Conservation (phyloP, 1,140 invertebrate species). For the Lysiphlebus fabarum region DNA sequence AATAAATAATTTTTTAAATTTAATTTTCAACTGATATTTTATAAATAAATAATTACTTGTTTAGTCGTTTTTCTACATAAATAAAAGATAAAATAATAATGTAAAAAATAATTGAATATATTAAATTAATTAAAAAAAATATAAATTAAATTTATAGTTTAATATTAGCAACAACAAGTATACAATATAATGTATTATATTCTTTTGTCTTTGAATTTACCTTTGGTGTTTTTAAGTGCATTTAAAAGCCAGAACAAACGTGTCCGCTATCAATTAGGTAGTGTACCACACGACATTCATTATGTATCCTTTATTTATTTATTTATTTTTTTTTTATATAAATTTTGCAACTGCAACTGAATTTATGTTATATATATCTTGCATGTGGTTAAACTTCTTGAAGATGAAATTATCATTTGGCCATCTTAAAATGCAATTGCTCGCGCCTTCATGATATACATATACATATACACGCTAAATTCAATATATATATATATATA, state of each 20-base stretch:
- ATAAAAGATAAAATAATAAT: no score
- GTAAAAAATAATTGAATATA: no score
- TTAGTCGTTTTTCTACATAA: no score
- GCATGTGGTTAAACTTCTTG: conserved; percentile 17
- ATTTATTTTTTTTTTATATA: conserved; percentile 17
- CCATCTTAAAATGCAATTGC: conserved; percentile 22
- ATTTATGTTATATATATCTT: conserved; percentile 19
- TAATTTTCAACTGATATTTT: no score
- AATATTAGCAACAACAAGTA: no score
- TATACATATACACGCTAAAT: background rate
- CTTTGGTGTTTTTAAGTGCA: no score
- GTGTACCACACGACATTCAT: conserved; percentile 22
- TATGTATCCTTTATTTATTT: conserved; percentile 7
- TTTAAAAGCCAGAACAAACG: conserved; percentile 8
- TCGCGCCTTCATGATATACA: conserved; percentile 9
- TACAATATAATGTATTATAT: no score
- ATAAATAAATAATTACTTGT: no score
- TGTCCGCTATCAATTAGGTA: conserved; percentile 22
- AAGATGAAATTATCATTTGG: conserved; percentile 23
- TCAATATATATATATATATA: background rate
- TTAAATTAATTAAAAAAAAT: no score
- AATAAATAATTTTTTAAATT: no score
- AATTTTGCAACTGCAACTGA: conserved; percentile 11
- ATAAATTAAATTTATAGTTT: no score
- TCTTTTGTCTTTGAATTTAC: no score